phyloP scores from a whole-genome alignment of 2,797 vertebrate genomes.

The Sebastolobus altivelis region DNA sequence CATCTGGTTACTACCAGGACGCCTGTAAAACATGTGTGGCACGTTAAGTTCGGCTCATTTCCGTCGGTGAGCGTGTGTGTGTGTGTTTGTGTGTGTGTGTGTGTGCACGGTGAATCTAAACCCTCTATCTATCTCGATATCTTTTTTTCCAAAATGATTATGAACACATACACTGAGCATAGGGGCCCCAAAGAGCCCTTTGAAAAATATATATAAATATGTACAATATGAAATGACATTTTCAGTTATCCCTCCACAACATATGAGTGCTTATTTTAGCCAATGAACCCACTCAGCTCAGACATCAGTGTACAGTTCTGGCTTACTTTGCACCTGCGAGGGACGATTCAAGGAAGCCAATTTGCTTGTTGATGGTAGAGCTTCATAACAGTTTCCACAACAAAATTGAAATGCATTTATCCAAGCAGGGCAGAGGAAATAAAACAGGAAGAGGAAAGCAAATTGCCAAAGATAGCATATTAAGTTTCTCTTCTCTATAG shows the following conservation, averaged over 20 bases:
- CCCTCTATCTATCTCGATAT: not conserved
- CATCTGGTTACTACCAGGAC: no score
- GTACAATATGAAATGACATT: not conserved
- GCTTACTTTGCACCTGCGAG: slow-evolving; percentile 10
- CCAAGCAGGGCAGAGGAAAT: slow-evolving; percentile 10
- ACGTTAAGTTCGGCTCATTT: no score
- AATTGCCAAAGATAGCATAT: slow-evolving; percentile 24
- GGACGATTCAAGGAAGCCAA: slow-evolving; percentile 24
- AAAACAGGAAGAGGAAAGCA: slow-evolving; percentile 20
- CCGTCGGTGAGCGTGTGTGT: no score
- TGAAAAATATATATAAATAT: not conserved
- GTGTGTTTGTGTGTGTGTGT: no score
- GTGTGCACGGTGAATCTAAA: no score
- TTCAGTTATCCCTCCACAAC: not conserved
- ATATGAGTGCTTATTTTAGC: slow-evolving; percentile 7
- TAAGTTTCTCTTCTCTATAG: slow-evolving; percentile 10
- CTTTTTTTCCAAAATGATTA: not conserved
- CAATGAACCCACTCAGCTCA: slow-evolving; percentile 1
- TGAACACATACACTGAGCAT: not conserved
- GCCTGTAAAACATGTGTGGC: no score
- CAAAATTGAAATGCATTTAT: slow-evolving; percentile 44
- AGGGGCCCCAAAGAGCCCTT: not conserved
- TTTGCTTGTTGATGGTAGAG: slow-evolving; percentile 25
- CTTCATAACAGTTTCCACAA: slow-evolving; percentile 28
- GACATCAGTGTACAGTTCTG: slow-evolving; percentile 3